These are phyloP conservation scores for Oikopleura albicans DNA, from an alignment of 23 tunicate genomes.

Conservation along the genomic window DNA sequence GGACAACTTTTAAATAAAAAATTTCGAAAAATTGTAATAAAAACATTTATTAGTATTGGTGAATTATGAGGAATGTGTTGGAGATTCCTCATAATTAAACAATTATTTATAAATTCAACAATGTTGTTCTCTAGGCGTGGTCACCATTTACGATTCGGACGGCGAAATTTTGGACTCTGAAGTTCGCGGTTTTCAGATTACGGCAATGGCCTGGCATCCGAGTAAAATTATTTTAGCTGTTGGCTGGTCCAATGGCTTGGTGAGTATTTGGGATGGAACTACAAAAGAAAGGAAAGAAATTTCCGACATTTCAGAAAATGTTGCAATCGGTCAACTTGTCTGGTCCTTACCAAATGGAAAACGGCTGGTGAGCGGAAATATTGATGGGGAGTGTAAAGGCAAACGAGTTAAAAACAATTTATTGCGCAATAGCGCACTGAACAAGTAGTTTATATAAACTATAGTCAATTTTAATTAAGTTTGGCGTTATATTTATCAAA, in stretches of 20 bases:
- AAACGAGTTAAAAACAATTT: too few relatives aligned
- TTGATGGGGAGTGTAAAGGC: background rate
- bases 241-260: background rate
- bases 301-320: background rate
- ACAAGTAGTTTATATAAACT: too few relatives aligned
- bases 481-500: too few relatives aligned
- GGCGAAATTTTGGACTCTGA: background rate
- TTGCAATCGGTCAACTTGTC: background rate
- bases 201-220: background rate
- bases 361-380: background rate
- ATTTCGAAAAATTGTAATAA: too few relatives aligned
- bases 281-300: background rate
- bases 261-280: background rate
- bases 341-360: background rate
- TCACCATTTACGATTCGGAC: background rate
- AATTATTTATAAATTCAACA: too few relatives aligned
- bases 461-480: too few relatives aligned
- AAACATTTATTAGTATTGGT: too few relatives aligned
- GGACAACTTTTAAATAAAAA: too few relatives aligned
- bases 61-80: too few relatives aligned
- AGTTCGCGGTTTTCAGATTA: background rate
- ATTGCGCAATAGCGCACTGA: too few relatives aligned
- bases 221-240: background rate
- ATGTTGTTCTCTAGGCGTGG: too few relatives aligned
- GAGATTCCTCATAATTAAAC: too few relatives aligned